Percentiles rank a stretch among this genome's conserved stretches.
phyloP scores from a whole-genome alignment of 2,113 vertebrate genomes.

The Dipodomys stephensi region DNA sequence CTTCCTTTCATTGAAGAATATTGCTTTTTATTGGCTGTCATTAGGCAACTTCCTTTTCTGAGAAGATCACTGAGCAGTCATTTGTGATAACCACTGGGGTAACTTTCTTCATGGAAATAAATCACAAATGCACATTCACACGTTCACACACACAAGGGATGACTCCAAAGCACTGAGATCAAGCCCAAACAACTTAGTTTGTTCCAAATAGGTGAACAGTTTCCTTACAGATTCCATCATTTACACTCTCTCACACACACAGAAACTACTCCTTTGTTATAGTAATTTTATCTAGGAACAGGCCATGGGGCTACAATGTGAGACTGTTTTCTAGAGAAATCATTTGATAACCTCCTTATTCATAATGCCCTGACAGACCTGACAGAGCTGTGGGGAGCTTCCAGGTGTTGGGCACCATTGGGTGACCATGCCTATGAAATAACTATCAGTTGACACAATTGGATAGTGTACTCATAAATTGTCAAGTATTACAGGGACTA shows the following conservation, averaged over 20 bases:
- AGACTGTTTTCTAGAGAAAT: background rate
- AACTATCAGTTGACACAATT: background rate
- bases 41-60: background rate
- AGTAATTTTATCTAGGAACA: background rate
- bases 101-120: background rate
- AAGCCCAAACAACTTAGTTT: conserved; percentile 36
- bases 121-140: background rate
- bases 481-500: background rate
- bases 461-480: background rate
- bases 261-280: background rate
- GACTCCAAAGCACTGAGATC: background rate
- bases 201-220: conserved; percentile 32
- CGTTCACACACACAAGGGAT: background rate
- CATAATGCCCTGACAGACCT: background rate
- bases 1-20: background rate
- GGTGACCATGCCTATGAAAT: background rate
- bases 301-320: background rate
- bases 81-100: background rate
- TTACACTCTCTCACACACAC: background rate
- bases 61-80: background rate
- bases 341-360: background rate
- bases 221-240: background rate
- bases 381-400: background rate
- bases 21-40: background rate
- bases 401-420: rapidly evolving